Conservation (phyloP, 2,113 vertebrate species). For the Trochalopteron elliotii region DNA sequence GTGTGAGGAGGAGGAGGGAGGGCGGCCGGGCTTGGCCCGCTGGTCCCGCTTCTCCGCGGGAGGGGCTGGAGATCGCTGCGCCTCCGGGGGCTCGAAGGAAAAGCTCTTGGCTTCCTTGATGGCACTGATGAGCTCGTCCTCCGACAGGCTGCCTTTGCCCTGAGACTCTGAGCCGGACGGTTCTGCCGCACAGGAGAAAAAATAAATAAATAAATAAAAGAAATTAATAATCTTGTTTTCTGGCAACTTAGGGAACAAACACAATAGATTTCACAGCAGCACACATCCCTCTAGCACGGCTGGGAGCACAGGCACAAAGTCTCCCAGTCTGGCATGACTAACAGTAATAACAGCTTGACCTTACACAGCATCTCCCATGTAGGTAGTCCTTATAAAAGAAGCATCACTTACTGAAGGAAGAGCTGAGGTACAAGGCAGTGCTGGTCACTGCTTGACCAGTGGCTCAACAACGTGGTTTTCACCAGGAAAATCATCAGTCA, state of each 20-base stretch:
- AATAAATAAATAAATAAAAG: not conserved
- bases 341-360: not conserved
- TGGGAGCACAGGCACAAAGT: not conserved
- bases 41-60: not conserved
- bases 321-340: not conserved
- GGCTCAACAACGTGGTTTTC: not conserved
- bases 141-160: conserved; percentile 75
- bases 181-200: conserved; percentile 61
- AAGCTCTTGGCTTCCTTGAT: conserved; percentile 76
- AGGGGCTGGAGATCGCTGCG: not conserved
- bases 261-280: not conserved
- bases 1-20: not conserved
- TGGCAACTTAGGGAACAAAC: conserved; percentile 2
- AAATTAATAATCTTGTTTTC: conserved; percentile 8
- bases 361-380: not conserved
- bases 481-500: not conserved
- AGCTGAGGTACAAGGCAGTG: not conserved
- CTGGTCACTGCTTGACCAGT: not conserved
- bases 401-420: not conserved
- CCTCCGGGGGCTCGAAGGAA: conserved; percentile 59
- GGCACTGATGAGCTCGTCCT: conserved; percentile 77
- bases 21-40: conserved; percentile 34
- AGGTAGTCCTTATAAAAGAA: not conserved
- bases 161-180: conserved; percentile 76
- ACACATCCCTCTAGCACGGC: not conserved